phyloP scores from a whole-genome alignment of 2,113 vertebrate species.

The Calidris pygmaea region DNA sequence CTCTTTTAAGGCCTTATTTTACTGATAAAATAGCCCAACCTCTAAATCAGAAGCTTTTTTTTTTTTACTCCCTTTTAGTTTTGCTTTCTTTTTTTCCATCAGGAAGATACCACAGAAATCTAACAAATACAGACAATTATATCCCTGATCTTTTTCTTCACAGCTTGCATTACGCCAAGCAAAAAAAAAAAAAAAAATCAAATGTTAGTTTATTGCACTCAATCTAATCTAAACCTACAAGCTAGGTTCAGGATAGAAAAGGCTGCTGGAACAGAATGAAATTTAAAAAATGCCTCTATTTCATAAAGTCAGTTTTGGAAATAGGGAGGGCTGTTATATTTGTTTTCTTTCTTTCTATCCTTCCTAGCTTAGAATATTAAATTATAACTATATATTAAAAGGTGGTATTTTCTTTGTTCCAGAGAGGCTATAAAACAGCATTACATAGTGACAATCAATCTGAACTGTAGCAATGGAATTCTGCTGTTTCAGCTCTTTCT shows the following conservation, averaged over 20 bases:
- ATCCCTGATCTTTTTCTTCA: neutral
- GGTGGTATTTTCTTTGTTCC: conserved; percentile 50
- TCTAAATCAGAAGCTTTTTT: neutral
- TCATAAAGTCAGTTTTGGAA: conserved; percentile 14
- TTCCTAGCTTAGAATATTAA: conserved; percentile 41
- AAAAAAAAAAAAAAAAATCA: neutral
- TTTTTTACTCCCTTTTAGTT: neutral
- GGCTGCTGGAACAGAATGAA: neutral
- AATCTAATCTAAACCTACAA: neutral
- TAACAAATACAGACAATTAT: neutral
- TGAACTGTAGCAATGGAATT: conserved; percentile 41
- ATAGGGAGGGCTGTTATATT: neutral
- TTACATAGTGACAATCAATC: conserved; percentile 48
- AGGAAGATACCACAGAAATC: neutral
- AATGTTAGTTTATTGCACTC: neutral
- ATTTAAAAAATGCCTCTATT: neutral
- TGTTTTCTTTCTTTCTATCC: neutral
- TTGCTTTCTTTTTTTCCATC: neutral
- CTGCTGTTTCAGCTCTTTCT: conserved; percentile 62
- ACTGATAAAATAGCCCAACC: neutral
- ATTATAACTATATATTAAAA: conserved; percentile 47
- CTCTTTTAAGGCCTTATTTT: neutral
- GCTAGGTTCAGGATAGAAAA: neutral
- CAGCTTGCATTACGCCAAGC: neutral
- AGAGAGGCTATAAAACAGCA: conserved; percentile 12